These are phyloP conservation scores for Petaurus breviceps DNA, from an alignment of 2,113 vertebrate species.

Conservation along the genomic window DNA sequence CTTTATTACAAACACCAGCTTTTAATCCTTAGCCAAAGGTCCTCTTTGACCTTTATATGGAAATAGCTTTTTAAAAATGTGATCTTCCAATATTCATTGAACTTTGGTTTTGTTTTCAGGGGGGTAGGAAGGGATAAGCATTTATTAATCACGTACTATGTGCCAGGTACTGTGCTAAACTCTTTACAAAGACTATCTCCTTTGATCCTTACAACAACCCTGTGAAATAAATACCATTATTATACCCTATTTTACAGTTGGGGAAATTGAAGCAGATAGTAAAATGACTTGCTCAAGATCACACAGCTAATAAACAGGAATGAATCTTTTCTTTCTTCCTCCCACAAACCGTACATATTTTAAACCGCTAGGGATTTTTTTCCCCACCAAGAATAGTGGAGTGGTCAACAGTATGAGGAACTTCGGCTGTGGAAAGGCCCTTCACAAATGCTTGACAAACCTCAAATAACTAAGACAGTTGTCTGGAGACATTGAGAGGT, in stretches of 20 bases:
- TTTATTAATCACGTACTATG: background rate
- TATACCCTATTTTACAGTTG: background rate
- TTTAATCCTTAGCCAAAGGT: background rate
- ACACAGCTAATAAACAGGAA: background rate
- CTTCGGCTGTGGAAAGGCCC: background rate
- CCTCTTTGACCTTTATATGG: background rate
- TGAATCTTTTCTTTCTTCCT: background rate
- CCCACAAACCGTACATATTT: background rate
- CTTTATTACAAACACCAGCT: background rate
- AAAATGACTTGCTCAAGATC: background rate
- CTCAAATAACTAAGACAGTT: background rate
- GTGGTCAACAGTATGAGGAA: background rate
- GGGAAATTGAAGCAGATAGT: background rate
- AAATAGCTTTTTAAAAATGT: background rate
- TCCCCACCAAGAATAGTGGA: background rate
- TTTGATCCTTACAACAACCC: background rate
- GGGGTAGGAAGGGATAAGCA: background rate
- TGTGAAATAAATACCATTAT: background rate
- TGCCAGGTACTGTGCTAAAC: background rate
- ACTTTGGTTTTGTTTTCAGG: background rate
- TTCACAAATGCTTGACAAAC: background rate
- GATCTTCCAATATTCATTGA: background rate
- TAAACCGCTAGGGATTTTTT: background rate
- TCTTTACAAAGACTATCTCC: background rate
- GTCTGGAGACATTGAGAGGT: background rate